Evolutionary conservation across 1,140 invertebrate species (phyloP).

Genomic region (Tetramorium simillimum): DNA sequence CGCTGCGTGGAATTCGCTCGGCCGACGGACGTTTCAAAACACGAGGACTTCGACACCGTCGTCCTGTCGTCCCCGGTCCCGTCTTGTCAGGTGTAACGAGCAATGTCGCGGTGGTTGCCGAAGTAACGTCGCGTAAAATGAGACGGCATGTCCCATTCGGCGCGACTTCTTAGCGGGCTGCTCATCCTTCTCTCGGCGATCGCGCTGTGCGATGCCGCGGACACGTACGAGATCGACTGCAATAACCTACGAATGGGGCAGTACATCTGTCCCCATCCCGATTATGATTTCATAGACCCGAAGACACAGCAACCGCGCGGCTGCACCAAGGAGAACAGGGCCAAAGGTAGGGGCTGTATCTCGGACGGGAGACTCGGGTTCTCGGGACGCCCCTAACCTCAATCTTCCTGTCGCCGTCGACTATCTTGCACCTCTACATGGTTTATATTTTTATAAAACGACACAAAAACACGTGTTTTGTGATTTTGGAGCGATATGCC

Average conservation of each 20-base stretch:
- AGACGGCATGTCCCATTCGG: conserved; percentile 69
- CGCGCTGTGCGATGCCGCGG: conserved; percentile 67
- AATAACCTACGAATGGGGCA: conserved; percentile 92
- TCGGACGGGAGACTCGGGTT: background rate
- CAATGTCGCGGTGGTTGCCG: conserved; percentile 38
- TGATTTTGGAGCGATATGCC: too few species aligned
- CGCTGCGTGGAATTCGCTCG: too few species aligned
- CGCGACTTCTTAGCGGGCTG: conserved; percentile 65
- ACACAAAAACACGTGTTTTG: background rate
- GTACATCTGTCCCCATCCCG: conserved; percentile 94
- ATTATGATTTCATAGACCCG: conserved; percentile 92
- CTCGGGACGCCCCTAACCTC: background rate
- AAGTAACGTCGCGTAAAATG: conserved; percentile 69
- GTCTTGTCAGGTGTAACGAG: background rate
- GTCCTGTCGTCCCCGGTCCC: too few species aligned
- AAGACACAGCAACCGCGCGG: conserved; percentile 95
- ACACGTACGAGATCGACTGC: conserved; percentile 86
- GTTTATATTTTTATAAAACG: background rate
- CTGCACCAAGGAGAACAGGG: conserved; percentile 92
- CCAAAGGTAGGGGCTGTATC: conserved; percentile 87
- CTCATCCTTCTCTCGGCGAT: conserved; percentile 54
- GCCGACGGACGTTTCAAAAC: background rate
- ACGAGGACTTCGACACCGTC: background rate
- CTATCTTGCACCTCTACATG: too few species aligned
- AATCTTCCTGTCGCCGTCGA: background rate